Evolutionary conservation across 2,888 invertebrate genomes (phyloP).

Genomic region (Pimpla rufipes): DNA sequence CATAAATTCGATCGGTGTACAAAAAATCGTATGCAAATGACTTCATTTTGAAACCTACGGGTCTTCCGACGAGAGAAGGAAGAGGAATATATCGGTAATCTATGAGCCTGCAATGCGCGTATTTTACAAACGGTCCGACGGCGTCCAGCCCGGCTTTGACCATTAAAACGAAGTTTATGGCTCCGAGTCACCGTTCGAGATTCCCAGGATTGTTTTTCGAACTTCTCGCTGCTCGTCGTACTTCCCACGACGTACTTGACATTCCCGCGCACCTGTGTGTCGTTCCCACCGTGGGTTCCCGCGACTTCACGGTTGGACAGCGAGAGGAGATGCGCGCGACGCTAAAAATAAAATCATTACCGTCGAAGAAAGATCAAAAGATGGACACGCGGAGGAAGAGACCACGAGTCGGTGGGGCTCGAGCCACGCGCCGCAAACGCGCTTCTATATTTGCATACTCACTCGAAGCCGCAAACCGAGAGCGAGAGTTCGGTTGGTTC

Average conservation of each 20-base stretch:
- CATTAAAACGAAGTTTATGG: neutral
- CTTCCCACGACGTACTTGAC: neutral
- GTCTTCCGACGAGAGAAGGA: neutral
- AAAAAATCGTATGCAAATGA: neutral
- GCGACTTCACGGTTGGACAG: neutral
- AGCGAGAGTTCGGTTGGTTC: no score
- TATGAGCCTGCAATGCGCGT: no score
- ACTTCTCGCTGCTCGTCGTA: neutral
- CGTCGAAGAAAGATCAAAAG: neutral
- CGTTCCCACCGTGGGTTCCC: neutral
- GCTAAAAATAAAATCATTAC: constrained; percentile 7
- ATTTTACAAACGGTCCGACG: no score
- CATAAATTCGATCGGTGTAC: neutral
- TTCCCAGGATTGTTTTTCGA: neutral
- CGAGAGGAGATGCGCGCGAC: neutral
- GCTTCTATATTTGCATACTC: constrained; percentile 31
- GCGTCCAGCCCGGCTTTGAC: no score
- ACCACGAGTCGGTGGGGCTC: neutral
- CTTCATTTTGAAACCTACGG: neutral
- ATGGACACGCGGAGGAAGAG: neutral
- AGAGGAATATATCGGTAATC: neutral
- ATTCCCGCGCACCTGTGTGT: neutral
- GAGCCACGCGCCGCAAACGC: constrained; percentile 9
- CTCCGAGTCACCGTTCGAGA: neutral
- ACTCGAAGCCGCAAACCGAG: neutral